Percentiles rank a stretch among this genome's conserved stretches.
These are phyloP conservation scores for Agapornis canus DNA, from an alignment of 2,797 vertebrate species.

Conservation along the genomic window DNA sequence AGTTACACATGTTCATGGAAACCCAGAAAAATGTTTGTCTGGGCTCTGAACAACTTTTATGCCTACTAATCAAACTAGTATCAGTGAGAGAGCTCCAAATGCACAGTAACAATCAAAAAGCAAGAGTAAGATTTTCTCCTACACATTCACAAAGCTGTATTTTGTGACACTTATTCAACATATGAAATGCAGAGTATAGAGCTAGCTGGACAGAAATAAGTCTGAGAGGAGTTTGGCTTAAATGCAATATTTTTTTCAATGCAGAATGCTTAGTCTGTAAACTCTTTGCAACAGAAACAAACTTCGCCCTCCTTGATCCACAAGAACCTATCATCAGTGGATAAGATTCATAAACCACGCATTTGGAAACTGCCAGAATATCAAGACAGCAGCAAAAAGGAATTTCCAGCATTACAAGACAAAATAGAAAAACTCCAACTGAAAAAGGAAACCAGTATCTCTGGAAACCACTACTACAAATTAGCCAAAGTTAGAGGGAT, in stretches of 20 bases:
- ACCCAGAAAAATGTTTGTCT: neutral
- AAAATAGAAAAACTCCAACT: neutral
- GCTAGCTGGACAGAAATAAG: neutral
- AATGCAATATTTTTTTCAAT: neutral
- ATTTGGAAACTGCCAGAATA: neutral
- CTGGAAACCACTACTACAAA: neutral
- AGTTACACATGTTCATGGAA: neutral
- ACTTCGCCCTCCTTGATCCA: neutral
- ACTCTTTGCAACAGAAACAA: neutral
- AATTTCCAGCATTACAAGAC: neutral
- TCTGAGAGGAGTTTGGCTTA: neutral
- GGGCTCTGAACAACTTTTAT: neutral
- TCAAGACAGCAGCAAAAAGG: neutral
- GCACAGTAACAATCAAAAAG: neutral
- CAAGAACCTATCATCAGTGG: neutral
- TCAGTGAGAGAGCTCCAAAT: neutral
- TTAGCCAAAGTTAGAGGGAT: neutral
- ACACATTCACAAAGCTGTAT: neutral
- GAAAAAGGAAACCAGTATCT: neutral
- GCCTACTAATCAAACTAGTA: neutral
- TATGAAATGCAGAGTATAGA: neutral
- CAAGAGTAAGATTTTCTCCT: neutral
- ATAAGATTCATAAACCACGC: fast-evolving
- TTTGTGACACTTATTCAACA: neutral
- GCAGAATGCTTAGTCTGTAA: neutral